A percentile compares a stretch with the other conserved stretches of the same genome.
phyloP scores from a whole-genome alignment of 2,113 vertebrate genomes.

The Hipposideros armiger region DNA sequence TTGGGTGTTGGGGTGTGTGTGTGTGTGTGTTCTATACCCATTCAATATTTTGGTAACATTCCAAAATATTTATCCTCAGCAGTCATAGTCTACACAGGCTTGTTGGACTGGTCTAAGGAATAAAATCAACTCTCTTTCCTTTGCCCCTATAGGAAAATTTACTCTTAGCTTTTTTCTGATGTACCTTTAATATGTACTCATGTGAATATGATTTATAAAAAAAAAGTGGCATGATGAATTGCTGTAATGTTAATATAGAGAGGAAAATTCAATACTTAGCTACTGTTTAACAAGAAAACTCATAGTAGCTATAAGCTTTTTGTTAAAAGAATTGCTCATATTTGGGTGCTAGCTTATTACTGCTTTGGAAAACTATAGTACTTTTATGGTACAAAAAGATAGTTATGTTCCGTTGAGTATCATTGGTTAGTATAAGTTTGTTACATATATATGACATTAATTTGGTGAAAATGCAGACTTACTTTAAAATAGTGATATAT shows the following conservation, averaged over 20 bases:
- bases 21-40: background rate
- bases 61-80: constrained; percentile 62
- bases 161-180: background rate
- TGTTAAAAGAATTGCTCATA: constrained; percentile 53
- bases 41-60: background rate
- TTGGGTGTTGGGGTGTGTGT: no score
- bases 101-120: background rate
- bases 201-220: background rate
- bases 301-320: constrained; percentile 55
- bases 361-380: constrained; percentile 18
- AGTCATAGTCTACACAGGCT: constrained; percentile 46
- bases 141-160: background rate
- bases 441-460: background rate
- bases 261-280: constrained; percentile 14
- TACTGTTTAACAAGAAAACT: background rate
- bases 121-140: background rate
- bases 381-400: background rate
- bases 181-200: background rate
- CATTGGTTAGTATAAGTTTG: background rate
- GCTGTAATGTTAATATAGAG: background rate
- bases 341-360: constrained; percentile 25
- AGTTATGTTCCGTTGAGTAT: background rate
- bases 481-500: background rate
- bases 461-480: constrained; percentile 51
- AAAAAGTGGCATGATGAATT: background rate